Evolutionary conservation across 1,140 invertebrate genomes (phyloP), one percentile per base, ranked within the genome.

Genomic region (Colletes latitarsis): DNA sequence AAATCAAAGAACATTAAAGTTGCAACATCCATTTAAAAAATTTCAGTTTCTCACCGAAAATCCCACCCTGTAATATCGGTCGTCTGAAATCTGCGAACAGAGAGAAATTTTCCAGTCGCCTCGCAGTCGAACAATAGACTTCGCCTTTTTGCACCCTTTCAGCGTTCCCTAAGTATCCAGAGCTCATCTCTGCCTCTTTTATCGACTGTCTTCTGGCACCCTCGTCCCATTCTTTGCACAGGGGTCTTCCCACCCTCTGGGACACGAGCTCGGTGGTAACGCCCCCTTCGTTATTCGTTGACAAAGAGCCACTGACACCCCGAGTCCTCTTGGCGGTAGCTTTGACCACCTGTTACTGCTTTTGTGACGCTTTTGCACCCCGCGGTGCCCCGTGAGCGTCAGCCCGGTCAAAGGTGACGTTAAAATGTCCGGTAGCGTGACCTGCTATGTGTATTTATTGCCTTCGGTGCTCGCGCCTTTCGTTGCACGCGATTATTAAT

Each of bases 301-400:
- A 90, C 85, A 90, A 89, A 88, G 82, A 76, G 60, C 10, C 14
- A 63, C 14, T n/a, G 63, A 77, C 49, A 67, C n/a, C 30, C 53
- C 21, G 15, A 46, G 39, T 21, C 49, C 49, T 64, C 55, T 39
- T 63, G 64, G 84, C 89, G 88, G 91, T 91, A 91, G 87, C 90
- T 85, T 89, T 87, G 86, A 88, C 89, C 88, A 90, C 89, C 90
- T 92, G 90, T 90, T 84, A 89, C 82, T 88, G 77, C 70, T 83
- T 79, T 71, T 14, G 43, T 52, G 52, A 82, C 39, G 30, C 46
- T 46, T 46, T 17, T 3, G 58, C 46, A 17, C n/a, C 63, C 46
- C n/a, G 4, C 19, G 63, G 3, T 68, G 14, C 15, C 19, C 41
- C 9, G 10, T 19, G n/a, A 46, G 4, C 6, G 14, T 53, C 9